Conservation (phyloP, 2,113 vertebrate species). For the Macquaria ambigua region DNA sequence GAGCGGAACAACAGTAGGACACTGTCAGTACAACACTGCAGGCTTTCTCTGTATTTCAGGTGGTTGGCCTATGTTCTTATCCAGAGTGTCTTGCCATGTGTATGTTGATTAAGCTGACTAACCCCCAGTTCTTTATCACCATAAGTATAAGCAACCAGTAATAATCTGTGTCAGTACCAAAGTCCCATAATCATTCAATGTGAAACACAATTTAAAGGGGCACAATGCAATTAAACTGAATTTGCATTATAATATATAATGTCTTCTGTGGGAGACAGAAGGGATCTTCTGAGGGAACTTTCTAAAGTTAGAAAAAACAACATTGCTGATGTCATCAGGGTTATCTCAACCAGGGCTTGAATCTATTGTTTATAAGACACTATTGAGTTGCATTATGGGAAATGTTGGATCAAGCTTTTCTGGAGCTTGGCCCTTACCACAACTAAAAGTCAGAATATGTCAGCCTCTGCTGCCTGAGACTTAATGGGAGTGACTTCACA, state of each 20-base stretch:
- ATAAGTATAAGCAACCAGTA: background rate
- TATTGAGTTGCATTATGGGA: background rate
- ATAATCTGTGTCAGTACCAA: background rate
- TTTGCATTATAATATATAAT: background rate
- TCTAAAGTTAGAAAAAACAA: background rate
- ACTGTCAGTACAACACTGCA: background rate
- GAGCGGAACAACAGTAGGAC: slow-evolving; percentile 11
- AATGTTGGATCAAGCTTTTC: background rate
- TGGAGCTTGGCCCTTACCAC: background rate
- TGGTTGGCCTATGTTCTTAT: background rate
- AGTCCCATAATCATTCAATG: background rate
- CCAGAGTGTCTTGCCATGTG: background rate
- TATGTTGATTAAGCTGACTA: background rate
- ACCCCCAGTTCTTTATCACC: background rate
- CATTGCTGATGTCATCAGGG: background rate
- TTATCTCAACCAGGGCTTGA: no score
- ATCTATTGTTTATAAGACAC: background rate
- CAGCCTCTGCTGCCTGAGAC: no score
- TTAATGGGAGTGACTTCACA: no score
- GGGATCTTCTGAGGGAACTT: no score
- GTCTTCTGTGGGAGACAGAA: no score
- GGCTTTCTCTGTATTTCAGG: background rate
- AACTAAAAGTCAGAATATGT: background rate
- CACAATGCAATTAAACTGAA: no score
- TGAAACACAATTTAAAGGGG: background rate